Base-by-base conservation (phyloP, 2,888 invertebrate genomes). In the Spilosoma lubricipeda region DNA sequence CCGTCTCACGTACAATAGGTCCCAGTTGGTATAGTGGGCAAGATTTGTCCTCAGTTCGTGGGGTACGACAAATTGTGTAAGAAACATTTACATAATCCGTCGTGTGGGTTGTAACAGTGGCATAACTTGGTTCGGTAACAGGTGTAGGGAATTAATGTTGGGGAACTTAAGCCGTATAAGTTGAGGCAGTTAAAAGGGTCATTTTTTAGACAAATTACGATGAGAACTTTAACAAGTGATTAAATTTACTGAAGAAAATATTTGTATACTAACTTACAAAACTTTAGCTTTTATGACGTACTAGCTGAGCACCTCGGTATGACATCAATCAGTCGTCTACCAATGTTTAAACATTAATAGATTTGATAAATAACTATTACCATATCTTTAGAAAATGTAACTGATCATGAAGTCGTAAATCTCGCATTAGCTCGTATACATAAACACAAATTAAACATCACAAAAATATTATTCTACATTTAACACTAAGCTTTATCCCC, bases 1-100 rank as follows among this genome's bases (percentile, higher is more conserved):
- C 23, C 23, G 3, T 23, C 23, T 23, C 20, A 48, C 13, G 15
- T 23, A 13, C 20, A 30, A 33, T 72, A 36, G 36, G 64, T 64
- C 63, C 52, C 45, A 67, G 59, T 67, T 72, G 66, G 67, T 23
- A n/a, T 3, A 8, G n/a, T n/a, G 23, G 9, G 52, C n/a, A n/a
- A 23, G 45, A n/a, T 72, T 67, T 39, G 27, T 30, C 15, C 45
- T 23, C 13, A 42, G 36, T 63, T 27, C 20, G 30, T n/a, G 13
- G 23, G 9, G 27, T 48, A 20, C 18, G 13, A 30, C 67, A 33
- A 72, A 67, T 72, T 36, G 30, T 68, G 63, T 67, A 68, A 68
- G 63, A 56, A 30, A 20, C n/a, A 68, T 73, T 70, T 69, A 56
- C 70, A 70, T 73, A 70, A 70, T 65, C 65, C 27, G 65, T 70